phyloP scores from a whole-genome alignment of 1,140 invertebrate genomes.

The Cotesia vestalis region DNA sequence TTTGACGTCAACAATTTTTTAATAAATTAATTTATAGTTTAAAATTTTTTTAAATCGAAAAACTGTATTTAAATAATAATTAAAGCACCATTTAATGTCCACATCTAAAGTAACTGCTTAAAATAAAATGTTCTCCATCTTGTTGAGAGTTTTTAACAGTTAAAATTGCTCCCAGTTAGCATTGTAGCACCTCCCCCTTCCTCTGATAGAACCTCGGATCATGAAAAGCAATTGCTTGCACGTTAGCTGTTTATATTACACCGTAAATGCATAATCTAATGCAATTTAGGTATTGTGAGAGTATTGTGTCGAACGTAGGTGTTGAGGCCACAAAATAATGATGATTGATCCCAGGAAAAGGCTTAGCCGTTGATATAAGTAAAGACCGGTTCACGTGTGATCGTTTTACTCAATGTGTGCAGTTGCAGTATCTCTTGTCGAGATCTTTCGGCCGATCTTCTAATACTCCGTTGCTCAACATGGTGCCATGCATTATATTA shows the following conservation, averaged over 20 bases:
- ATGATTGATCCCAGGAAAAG: conserved; percentile 53
- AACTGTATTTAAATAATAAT: too few relatives aligned
- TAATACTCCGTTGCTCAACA: too few relatives aligned
- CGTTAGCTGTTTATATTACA: conserved; percentile 2
- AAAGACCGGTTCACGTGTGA: conserved; percentile 48
- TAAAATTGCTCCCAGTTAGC: too few relatives aligned
- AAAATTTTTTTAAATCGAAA: too few relatives aligned
- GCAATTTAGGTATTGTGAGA: background rate
- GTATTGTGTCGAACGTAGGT: conserved; percentile 44
- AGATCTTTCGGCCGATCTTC: background rate
- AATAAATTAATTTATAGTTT: too few relatives aligned
- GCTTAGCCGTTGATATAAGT: conserved; percentile 47
- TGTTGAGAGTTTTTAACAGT: too few relatives aligned
- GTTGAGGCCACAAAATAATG: conserved; percentile 53
- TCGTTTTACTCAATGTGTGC: conserved; percentile 19
- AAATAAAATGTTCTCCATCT: too few relatives aligned
- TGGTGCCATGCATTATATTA: too few relatives aligned
- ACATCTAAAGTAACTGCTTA: too few relatives aligned
- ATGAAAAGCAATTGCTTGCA: conserved; percentile 5
- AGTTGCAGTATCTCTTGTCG: background rate
- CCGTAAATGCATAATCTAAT: background rate
- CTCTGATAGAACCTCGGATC: background rate
- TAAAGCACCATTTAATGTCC: too few relatives aligned
- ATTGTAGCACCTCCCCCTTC: too few relatives aligned
- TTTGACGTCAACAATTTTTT: too few relatives aligned